Base-by-base conservation (phyloP, 92 coral and sea anemone genomes). In the Siderastrea siderea region DNA sequence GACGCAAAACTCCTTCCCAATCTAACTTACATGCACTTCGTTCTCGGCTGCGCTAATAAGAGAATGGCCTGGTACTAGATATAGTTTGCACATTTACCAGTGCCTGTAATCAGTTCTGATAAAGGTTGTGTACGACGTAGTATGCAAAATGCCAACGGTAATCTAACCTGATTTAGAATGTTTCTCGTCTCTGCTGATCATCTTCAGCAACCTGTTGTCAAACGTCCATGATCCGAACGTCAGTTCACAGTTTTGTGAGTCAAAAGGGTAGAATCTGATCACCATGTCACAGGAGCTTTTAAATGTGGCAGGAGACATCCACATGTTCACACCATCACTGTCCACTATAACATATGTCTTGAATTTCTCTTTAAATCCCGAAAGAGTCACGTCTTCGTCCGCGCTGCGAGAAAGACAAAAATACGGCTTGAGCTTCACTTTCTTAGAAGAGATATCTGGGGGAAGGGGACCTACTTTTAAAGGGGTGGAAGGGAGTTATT, bases 251-350 rank as follows among this genome's bases (percentile, higher is more conserved):
- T 9, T 68, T 62, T 96, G 99, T 6, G 68, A 60, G 62, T 96
- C 99, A 50, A 95, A 96, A 0, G 99, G 99, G 78, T 94, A 96
- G 64, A 85, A 85, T 15, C 87, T 87, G 10, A 96, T 91, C 76
- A 87, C 88, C 78, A 96, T 89, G 1, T 73, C 77, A 72, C 99
- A 96, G 3, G 98, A 93, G 70, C 99, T 96, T 57, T 92, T 94
- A 63, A 96, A 96, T 10, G 99, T 91, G 1, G 99, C 90, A 1
- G 99, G 99, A 0, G 99, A 92, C 98, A 94, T 94, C 99, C 99
- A 96, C 48, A 84, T 77, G 77, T 94, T 92, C n/a, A 70, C 6
- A 3, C 99, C 99, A 43, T 66, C 74, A 59, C 91, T 94, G 55
- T 83, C 76, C 15, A 96, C 79, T 74, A 94, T 93, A 17, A 96